phyloP scores from a whole-genome alignment of 2,797 vertebrate species.

The Catostomus latipinnis region DNA sequence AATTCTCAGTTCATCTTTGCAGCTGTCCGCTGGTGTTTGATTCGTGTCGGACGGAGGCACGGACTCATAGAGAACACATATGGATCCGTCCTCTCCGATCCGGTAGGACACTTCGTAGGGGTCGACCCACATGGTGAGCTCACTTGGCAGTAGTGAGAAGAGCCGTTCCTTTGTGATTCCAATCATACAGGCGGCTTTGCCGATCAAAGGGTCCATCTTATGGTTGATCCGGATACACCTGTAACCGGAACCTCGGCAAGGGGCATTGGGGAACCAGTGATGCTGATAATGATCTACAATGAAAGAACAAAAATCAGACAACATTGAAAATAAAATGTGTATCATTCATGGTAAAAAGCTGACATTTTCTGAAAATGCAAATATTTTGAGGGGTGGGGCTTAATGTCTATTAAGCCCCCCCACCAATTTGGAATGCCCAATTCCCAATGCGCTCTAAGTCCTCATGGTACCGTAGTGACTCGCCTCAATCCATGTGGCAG shows the following conservation, averaged over 20 bases:
- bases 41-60: slow-evolving; percentile 56
- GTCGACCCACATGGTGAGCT: slow-evolving; percentile 81
- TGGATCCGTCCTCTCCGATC: slow-evolving; percentile 81
- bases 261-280: slow-evolving; percentile 79
- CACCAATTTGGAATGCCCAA: no score
- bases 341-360: no score
- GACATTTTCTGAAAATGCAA: no score
- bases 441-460: no score
- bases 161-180: slow-evolving; percentile 76
- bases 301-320: background rate
- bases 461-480: no score
- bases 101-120: slow-evolving; percentile 82
- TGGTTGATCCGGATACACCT: slow-evolving; percentile 82
- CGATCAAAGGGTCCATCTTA: slow-evolving; percentile 81
- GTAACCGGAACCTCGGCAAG: slow-evolving; percentile 79
- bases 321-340: background rate
- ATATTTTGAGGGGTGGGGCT: no score
- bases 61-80: slow-evolving; percentile 79
- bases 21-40: slow-evolving; percentile 66
- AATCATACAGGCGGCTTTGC: slow-evolving; percentile 73
- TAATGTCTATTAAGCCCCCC: no score
- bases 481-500: no score
- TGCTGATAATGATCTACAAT: slow-evolving; percentile 76
- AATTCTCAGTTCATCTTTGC: slow-evolving; percentile 73
- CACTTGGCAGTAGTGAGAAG: slow-evolving; percentile 78